These are phyloP conservation scores for Chaetodon auriga DNA, from an alignment of 2,113 vertebrate species.

Conservation along the genomic window DNA sequence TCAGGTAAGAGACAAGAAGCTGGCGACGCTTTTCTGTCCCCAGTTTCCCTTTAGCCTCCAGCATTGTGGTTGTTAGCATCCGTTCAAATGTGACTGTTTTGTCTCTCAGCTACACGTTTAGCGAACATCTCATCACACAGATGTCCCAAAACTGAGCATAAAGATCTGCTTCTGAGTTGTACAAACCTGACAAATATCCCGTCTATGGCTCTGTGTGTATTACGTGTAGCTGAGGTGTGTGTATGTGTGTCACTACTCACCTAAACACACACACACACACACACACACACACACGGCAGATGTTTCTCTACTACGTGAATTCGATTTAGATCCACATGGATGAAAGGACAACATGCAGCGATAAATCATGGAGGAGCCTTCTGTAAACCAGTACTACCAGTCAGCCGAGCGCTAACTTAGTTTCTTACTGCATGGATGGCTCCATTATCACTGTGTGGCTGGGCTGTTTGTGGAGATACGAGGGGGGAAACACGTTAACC, in stretches of 20 bases:
- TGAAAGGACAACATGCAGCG: background rate
- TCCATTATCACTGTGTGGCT: conserved; percentile 23
- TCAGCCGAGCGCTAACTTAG: conserved; percentile 49
- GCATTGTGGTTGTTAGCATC: background rate
- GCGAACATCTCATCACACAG: no score
- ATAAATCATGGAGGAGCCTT: conserved; percentile 15
- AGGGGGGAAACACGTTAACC: conserved; percentile 6
- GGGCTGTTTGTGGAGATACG: conserved; percentile 18
- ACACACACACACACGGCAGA: conserved; percentile 25
- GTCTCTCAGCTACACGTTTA: no score
- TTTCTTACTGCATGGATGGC: conserved; percentile 26
- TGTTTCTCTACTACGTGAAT: conserved; percentile 43
- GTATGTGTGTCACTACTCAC: conserved; percentile 15
- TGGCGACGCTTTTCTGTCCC: background rate
- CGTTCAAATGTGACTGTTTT: background rate
- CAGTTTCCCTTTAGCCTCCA: background rate
- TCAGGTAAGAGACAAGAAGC: conserved; percentile 88
- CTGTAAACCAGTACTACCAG: conserved; percentile 27
- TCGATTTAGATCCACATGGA: conserved; percentile 36
- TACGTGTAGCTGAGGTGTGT: background rate
- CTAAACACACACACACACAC: conserved; percentile 16
- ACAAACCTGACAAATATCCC: background rate
- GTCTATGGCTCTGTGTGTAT: background rate
- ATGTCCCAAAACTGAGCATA: no score
- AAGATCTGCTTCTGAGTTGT: background rate